phyloP scores from a whole-genome alignment of 1,140 invertebrate genomes.

The Apolygus lucorum region DNA sequence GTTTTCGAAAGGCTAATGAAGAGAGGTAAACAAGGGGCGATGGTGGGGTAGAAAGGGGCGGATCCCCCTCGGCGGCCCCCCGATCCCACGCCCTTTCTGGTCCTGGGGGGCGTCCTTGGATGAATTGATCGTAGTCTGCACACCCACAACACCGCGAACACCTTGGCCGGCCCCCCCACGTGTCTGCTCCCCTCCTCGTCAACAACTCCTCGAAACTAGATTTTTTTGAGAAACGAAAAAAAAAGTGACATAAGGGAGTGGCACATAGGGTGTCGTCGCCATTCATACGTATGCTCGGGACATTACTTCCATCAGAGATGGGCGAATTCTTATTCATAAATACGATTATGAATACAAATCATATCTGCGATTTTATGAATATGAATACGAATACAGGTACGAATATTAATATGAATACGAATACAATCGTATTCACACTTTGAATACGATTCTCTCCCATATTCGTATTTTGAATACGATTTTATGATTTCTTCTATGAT shows the following conservation, averaged over 20 bases:
- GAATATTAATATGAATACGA: too few species aligned
- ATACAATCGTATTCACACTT: too few species aligned
- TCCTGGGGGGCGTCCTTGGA: background rate
- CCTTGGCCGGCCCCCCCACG: background rate
- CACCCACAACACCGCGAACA: constrained; percentile 10
- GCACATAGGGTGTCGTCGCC: background rate
- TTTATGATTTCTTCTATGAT: too few species aligned
- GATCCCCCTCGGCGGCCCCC: background rate
- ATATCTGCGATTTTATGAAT: background rate
- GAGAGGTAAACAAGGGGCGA: background rate
- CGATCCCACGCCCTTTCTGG: background rate
- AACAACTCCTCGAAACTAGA: background rate
- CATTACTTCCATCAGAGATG: background rate
- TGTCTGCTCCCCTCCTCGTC: background rate
- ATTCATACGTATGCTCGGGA: background rate
- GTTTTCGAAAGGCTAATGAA: background rate
- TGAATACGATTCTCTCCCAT: too few species aligned
- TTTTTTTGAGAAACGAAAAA: background rate
- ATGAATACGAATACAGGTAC: background rate
- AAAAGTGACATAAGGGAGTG: background rate
- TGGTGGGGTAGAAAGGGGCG: constrained; percentile 5
- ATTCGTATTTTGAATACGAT: too few species aligned
- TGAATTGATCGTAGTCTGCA: constrained; percentile 13
- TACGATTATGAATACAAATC: too few species aligned
- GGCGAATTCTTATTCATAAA: too few species aligned